Conservation (phyloP, 2,797 vertebrate genomes). For the Thunnus albacares region DNA sequence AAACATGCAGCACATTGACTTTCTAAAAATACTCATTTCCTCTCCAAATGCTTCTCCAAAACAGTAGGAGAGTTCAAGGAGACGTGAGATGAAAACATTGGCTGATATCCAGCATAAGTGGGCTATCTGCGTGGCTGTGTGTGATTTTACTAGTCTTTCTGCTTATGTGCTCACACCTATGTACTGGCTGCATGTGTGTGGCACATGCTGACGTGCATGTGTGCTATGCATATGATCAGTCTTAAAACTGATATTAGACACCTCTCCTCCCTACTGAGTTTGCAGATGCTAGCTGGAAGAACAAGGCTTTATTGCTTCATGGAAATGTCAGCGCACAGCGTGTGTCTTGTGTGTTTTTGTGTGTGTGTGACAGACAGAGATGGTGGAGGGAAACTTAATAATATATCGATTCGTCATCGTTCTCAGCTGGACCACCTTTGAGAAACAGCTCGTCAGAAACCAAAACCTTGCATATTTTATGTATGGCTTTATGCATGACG, state of each 20-base stretch:
- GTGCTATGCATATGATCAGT: conserved; percentile 50
- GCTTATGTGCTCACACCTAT: conserved; percentile 2
- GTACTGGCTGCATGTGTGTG: conserved; percentile 18
- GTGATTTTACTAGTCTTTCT: conserved; percentile 36
- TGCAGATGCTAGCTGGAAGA: conserved; percentile 80
- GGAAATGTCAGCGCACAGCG: conserved; percentile 77
- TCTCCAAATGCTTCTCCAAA: conserved; percentile 60
- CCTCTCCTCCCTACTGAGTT: conserved; percentile 73
- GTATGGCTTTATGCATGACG: conserved; percentile 13
- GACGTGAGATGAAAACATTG: conserved; percentile 73
- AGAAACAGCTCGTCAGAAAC: conserved; percentile 47
- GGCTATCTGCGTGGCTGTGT: conserved; percentile 33
- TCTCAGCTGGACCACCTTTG: conserved; percentile 47
- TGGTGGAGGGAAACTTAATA: conserved; percentile 62
- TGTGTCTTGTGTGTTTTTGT: conserved; percentile 43
- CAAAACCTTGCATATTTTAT: conserved; percentile 55
- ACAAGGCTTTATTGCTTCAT: conserved; percentile 77
- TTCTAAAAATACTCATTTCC: conserved; percentile 74
- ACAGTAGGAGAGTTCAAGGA: conserved; percentile 63
- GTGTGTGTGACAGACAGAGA: conserved; percentile 44
- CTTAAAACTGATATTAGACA: conserved; percentile 68
- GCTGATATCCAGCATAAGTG: conserved; percentile 59
- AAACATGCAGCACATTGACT: conserved; percentile 62
- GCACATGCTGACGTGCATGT: conserved; percentile 23
- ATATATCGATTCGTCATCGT: conserved; percentile 57